These are phyloP conservation scores for Melanotaenia pygmaea DNA, from an alignment of 2,797 vertebrate species.

Conservation along the genomic window DNA sequence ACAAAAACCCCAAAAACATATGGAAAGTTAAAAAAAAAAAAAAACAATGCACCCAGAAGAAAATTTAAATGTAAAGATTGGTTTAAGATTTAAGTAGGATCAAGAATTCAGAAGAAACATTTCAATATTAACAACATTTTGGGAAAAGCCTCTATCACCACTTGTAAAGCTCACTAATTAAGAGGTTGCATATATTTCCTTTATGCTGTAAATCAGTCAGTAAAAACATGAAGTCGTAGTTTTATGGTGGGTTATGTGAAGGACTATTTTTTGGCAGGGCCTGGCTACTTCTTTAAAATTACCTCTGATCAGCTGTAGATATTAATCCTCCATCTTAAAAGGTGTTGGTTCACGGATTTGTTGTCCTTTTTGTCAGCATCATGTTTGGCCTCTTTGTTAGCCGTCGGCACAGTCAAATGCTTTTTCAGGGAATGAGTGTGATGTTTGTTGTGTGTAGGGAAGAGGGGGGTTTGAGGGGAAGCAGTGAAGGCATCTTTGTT, in stretches of 20 bases:
- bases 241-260: background rate
- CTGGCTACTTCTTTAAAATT: background rate
- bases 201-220: background rate
- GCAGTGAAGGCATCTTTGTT: slow-evolving; percentile 77
- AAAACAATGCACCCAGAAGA: background rate
- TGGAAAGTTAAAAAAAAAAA: no score
- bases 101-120: background rate
- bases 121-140: background rate
- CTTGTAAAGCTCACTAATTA: background rate
- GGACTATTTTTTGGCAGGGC: background rate
- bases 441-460: slow-evolving; percentile 71
- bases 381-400: slow-evolving; percentile 71
- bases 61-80: background rate
- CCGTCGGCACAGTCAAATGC: slow-evolving; percentile 59
- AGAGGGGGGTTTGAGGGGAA: slow-evolving; percentile 24
- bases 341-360: slow-evolving; percentile 1
- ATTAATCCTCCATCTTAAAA: background rate
- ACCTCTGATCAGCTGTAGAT: slow-evolving; percentile 5
- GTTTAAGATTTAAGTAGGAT: background rate
- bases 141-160: background rate
- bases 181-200: background rate
- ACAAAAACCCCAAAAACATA: background rate
- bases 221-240: background rate
- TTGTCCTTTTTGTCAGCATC: slow-evolving; percentile 53
- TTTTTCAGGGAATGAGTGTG: slow-evolving; percentile 71